Conservation (phyloP, 2,888 invertebrate species). For the Podotricha telesiphe region DNA sequence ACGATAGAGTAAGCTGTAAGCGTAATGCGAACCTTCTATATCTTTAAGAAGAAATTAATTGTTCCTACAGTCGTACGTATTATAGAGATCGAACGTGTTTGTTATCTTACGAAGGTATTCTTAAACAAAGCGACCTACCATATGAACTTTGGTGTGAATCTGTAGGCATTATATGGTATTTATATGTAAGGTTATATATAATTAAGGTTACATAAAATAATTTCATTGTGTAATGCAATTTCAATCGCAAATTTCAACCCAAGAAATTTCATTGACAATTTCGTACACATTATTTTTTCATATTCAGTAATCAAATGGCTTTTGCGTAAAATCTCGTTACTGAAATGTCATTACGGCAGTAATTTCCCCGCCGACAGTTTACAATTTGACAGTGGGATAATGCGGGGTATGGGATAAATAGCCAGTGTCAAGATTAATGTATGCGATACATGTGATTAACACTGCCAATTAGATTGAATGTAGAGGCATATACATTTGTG, state of each 20-base stretch:
- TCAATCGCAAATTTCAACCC: too few relatives aligned
- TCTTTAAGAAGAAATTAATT: too few relatives aligned
- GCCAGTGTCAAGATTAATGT: constrained; percentile 37
- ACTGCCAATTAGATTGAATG: constrained; percentile 36
- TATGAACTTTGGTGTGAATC: too few relatives aligned
- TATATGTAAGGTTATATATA: background rate
- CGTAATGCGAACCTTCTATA: too few relatives aligned
- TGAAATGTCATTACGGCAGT: constrained; percentile 56
- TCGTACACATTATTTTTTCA: constrained; percentile 47
- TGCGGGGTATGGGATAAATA: constrained; percentile 34
- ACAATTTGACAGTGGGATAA: constrained; percentile 43
- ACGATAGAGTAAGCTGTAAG: too few relatives aligned
- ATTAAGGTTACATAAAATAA: background rate
- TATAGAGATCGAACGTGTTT: too few relatives aligned
- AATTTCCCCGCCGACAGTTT: constrained; percentile 54
- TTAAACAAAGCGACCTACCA: too few relatives aligned
- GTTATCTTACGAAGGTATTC: too few relatives aligned
- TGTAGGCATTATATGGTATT: too few relatives aligned
- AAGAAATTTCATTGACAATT: constrained; percentile 43
- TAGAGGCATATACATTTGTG: constrained; percentile 11
- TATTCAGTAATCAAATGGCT: constrained; percentile 50
- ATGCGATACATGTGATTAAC: constrained; percentile 40
- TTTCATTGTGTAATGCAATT: background rate
- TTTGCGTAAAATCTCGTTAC: constrained; percentile 53
- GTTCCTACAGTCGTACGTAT: too few relatives aligned